phyloP scores from a whole-genome alignment of 2,888 invertebrate genomes.

The Pecten maximus region DNA sequence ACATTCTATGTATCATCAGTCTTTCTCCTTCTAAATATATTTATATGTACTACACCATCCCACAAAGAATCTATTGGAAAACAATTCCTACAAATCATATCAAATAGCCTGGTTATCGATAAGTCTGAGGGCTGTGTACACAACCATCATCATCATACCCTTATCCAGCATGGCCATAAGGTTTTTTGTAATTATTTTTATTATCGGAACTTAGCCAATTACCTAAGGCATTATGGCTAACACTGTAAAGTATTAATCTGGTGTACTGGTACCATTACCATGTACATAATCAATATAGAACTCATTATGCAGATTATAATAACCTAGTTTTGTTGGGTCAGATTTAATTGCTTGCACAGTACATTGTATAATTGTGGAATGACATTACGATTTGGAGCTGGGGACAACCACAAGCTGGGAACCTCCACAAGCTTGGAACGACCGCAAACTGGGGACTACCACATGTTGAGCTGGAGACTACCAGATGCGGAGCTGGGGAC shows the following conservation, averaged over 20 bases:
- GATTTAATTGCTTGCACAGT: background rate
- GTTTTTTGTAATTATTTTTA: background rate
- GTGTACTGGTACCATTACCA: background rate
- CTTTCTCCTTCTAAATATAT: too few species aligned
- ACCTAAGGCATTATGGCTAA: background rate
- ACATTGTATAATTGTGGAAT: background rate
- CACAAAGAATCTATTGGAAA: background rate
- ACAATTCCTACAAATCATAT: background rate
- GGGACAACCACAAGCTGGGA: too few species aligned
- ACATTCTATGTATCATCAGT: too few species aligned
- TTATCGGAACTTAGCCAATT: constrained; percentile 7
- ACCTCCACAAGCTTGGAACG: too few species aligned
- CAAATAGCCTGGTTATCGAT: background rate
- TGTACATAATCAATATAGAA: background rate
- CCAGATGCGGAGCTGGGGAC: too few species aligned
- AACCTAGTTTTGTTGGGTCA: background rate
- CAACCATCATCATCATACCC: background rate
- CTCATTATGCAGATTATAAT: constrained; percentile 10
- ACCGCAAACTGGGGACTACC: too few species aligned
- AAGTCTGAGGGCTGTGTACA: background rate
- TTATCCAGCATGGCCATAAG: background rate
- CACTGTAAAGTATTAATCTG: background rate
- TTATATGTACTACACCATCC: too few species aligned
- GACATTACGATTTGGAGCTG: background rate
- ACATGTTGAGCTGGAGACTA: too few species aligned